These are phyloP conservation scores for Gopherus flavomarginatus DNA, from an alignment of 2,113 vertebrate genomes.

Conservation along the genomic window DNA sequence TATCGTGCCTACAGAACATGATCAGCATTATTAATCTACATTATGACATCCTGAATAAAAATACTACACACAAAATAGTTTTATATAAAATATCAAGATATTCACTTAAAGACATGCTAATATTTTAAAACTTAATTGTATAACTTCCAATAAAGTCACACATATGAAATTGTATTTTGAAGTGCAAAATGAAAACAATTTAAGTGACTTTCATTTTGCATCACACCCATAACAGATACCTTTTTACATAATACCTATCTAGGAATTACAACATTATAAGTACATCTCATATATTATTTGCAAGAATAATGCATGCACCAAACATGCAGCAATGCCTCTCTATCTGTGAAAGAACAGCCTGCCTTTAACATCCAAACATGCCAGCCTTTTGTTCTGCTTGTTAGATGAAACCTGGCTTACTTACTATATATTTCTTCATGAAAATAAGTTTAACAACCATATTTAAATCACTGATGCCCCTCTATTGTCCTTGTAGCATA, in stretches of 20 bases:
- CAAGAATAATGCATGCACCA: not conserved
- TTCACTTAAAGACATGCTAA: not conserved
- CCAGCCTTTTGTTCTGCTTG: not conserved
- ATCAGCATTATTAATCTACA: not conserved
- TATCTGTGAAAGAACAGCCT: not conserved
- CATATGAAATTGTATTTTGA: not conserved
- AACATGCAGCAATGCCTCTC: not conserved
- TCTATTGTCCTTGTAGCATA: not conserved
- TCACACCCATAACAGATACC: not conserved
- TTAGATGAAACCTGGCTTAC: not conserved
- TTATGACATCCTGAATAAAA: not conserved
- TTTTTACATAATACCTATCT: too few species aligned
- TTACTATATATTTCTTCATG: not conserved
- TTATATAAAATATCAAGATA: not conserved
- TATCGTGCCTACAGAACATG: slow-evolving; percentile 84
- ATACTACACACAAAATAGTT: not conserved
- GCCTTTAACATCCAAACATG: not conserved
- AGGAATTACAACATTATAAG: too few species aligned
- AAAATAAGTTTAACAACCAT: not conserved
- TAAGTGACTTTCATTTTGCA: not conserved
- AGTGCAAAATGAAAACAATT: not conserved
- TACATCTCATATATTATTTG: not conserved
- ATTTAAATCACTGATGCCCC: not conserved
- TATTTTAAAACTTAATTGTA: not conserved
- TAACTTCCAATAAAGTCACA: not conserved